Base-by-base conservation (phyloP, 2,113 vertebrate genomes). In the Mirza zaza region DNA sequence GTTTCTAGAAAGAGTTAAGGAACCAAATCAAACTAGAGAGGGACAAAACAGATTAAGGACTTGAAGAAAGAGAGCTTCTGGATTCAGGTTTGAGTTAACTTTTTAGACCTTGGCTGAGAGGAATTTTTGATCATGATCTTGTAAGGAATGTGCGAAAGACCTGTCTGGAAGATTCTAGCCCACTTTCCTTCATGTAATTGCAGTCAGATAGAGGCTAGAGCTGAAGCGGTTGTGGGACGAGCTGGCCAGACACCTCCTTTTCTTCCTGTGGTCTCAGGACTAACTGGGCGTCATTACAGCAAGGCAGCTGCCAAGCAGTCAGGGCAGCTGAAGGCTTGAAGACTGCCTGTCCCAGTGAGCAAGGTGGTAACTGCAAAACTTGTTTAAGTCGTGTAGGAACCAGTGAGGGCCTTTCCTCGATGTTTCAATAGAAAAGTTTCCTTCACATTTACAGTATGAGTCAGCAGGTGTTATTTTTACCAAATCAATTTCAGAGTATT, bases 391-490 rank as follows among this genome's bases (percentile, higher is more conserved):
- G 29, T 18, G 11, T 18, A 50, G 61, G 29, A 88, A 83, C 52
- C 76, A 36, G 29, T 1, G 12, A 86, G 77, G 20, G 6, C 36
- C 61, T 94, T 91, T 91, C 39, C 39, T 93, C 77, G 39, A 48
- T 77, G 52, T 65, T 79, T 86, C 91, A 97, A 27, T 75, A 77
- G 93, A 94, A 93, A 82, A 36, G 11, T 50, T 96, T 79, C 59
- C 25, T 73, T 89, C 57, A 83, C 86, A 84, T 95, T 95, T 93
- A 83, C 36, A 83, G 17, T 71, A 79, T 97, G 92, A 96, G 45
- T 94, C 73, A 96, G 79, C 96, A 59, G 76, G 75, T 84, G 55
- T 95, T 90, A 92, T 95, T 98, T 97, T 95, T 95, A 90, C 29
- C 45, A 93, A 97, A 94, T 86, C 92, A 89, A 82, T 97, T 85